Percentiles rank a stretch among this genome's conserved stretches.
phyloP scores from a whole-genome alignment of 2,888 invertebrate genomes.

The Standfussiana lucernea region DNA sequence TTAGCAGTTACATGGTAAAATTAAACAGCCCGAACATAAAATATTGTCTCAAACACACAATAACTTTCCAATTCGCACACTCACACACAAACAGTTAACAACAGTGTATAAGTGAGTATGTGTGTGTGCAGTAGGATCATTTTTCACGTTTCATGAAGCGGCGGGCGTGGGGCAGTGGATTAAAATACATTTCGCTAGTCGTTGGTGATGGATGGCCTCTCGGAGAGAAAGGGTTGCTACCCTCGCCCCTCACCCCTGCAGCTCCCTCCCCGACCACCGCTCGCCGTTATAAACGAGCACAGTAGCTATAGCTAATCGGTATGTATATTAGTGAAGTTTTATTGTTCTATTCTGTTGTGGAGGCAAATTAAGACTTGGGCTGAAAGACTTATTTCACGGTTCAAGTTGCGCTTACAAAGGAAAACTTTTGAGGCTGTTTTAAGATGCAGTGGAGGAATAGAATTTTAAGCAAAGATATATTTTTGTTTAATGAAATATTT shows the following conservation, averaged over 20 bases:
- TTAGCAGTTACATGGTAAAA: conserved; percentile 14
- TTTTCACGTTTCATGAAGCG: conserved; percentile 91
- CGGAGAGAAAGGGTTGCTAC: conserved; percentile 84
- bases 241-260: conserved; percentile 49
- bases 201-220: conserved; percentile 85
- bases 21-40: conserved; percentile 28
- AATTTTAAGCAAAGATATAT: not conserved
- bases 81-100: conserved; percentile 57
- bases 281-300: conserved; percentile 41
- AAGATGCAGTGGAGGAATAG: not conserved
- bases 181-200: conserved; percentile 90
- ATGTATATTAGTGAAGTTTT: conserved; percentile 79
- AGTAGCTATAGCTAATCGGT: conserved; percentile 68
- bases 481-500: not conserved
- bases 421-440: not conserved
- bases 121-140: conserved; percentile 83
- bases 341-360: conserved; percentile 56
- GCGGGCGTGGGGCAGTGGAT: conserved; percentile 87
- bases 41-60: conserved; percentile 35
- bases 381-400: not conserved
- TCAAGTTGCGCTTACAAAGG: not conserved
- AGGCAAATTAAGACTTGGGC: conserved; percentile 18
- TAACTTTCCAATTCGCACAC: conserved; percentile 58
- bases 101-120: conserved; percentile 43
- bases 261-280: conserved; percentile 42